Evolutionary conservation across 2,797 vertebrate species (phyloP), one percentile per base, ranked within the genome.

Genomic region (Trematomus bernacchii): DNA sequence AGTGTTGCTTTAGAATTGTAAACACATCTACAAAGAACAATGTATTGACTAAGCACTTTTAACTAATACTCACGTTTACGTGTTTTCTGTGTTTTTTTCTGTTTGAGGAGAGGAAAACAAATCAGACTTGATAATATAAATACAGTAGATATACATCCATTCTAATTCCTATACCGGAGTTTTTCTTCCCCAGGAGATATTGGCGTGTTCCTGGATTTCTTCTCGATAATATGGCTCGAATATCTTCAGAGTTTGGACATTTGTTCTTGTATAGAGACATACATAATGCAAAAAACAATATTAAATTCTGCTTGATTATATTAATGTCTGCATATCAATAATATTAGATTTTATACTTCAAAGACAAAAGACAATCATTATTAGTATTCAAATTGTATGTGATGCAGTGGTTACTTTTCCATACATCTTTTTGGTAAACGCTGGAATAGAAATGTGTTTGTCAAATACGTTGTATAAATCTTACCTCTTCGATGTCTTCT

Each of bases 131-230:
- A 21, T 47, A 33, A 42, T 2, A 69, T n/a, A 7, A 37, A 48
- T 6, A 27, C 37, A 62, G 3, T 11, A 43, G 14, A 53, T 3
- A 4, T 15, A 40, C 14, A 6, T 11, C 11, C 6, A 8, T n/a
- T 23, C 3, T 42, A 12, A 53, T 53, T 10, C 0, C 92, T 91
- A 37, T 91, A 97, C 97, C 96, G 1, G 91, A 93, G 68, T 95
- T 91, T 79, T 96, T 92, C 88, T 95, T 97, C 82, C 96, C 94
- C 95, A 94, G 94, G 50, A 94, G 92, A 90, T 95, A 94, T 57
- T 94, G 94, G 60, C 94, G 93, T 18, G 93, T 90, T 82, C 91
- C 94, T 68, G 95, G 95, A 92, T 95, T 96, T 74, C 96, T 95
- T 87, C 95, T 96, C 88, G 93, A 92, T 72, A 97, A 88, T 9